Conservation (phyloP, 1,140 invertebrate genomes). For the Bicyclus anynana region DNA sequence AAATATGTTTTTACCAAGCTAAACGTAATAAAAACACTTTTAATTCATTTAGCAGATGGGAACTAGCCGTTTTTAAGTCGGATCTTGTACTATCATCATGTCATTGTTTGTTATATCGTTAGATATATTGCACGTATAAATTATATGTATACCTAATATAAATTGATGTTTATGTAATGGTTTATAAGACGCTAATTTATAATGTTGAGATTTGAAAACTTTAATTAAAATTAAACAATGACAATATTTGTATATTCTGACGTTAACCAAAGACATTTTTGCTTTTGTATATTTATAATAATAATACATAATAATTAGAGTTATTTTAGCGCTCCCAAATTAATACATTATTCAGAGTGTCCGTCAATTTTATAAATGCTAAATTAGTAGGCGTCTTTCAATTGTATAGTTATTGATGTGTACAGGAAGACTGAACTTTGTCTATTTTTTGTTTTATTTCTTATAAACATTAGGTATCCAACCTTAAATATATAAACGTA, state of each 20-base stretch:
- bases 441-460: constrained; percentile 28
- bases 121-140: background rate
- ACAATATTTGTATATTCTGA: constrained; percentile 10
- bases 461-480: constrained; percentile 6
- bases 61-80: too few relatives aligned
- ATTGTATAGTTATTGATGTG: constrained; percentile 28
- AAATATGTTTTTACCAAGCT: too few relatives aligned
- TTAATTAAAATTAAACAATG: constrained; percentile 3
- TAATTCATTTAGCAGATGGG: too few relatives aligned
- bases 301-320: too few relatives aligned
- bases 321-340: background rate
- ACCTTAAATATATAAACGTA: constrained; percentile 11
- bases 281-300: background rate
- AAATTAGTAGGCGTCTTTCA: constrained; percentile 15
- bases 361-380: constrained; percentile 15
- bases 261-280: background rate
- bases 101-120: background rate
- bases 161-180: background rate
- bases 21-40: too few relatives aligned
- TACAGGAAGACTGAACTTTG: constrained; percentile 35
- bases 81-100: too few relatives aligned
- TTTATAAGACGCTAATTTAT: constrained; percentile 1
- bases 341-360: background rate
- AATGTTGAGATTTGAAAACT: constrained; percentile 10
- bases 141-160: background rate